These are phyloP conservation scores for Podarcis muralis DNA, from an alignment of 2,113 vertebrate species.

Conservation along the genomic window DNA sequence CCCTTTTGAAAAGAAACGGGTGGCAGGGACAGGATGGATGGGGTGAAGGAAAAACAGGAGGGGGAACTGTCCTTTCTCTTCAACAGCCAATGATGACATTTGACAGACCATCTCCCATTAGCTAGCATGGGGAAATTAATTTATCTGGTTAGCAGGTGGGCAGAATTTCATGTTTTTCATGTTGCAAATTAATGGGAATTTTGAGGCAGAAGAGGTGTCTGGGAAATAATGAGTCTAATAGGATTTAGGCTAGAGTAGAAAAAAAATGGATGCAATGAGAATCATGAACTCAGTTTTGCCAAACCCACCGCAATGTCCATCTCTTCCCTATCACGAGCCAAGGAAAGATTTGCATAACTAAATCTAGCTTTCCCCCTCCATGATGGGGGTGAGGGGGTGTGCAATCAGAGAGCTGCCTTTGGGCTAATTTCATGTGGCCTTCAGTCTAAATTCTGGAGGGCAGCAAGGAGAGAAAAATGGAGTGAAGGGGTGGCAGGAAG, in stretches of 20 bases:
- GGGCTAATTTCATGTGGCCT: neutral
- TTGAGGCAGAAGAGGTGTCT: neutral
- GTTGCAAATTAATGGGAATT: neutral
- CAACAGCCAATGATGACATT: neutral
- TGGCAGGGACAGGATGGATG: too few species aligned
- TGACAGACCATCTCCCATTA: neutral
- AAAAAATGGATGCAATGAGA: too few species aligned
- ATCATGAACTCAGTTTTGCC: neutral
- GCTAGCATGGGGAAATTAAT: conserved; percentile 3
- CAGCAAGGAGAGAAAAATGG: neutral
- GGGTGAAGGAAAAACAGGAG: neutral
- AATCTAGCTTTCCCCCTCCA: neutral
- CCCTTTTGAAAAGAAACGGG: neutral
- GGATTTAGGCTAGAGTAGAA: too few species aligned
- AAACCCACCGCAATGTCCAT: neutral
- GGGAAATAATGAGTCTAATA: neutral
- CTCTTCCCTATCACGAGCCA: neutral
- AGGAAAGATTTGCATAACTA: neutral
- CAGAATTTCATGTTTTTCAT: neutral
- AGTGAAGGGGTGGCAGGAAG: neutral
- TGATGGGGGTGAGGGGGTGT: too few species aligned
- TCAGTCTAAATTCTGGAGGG: neutral
- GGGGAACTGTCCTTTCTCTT: neutral
- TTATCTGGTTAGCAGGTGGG: neutral
- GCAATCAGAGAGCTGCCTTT: too few species aligned